These are phyloP conservation scores for Furcula furcula DNA, from an alignment of 2,888 invertebrate genomes.

Conservation along the genomic window DNA sequence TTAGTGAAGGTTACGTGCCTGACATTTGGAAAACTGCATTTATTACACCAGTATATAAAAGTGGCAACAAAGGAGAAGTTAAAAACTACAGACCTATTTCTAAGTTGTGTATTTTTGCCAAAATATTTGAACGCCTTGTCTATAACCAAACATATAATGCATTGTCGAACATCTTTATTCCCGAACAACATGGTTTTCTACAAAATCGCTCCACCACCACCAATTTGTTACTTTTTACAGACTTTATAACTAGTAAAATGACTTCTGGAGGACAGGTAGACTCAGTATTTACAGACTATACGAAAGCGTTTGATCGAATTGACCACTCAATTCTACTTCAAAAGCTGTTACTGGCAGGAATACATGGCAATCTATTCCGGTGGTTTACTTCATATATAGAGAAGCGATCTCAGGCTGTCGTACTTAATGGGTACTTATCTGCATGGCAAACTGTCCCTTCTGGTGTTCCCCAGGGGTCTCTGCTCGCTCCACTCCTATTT, in stretches of 20 bases:
- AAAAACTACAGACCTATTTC: no score
- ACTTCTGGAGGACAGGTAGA: neutral
- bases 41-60: no score
- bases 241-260: neutral
- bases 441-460: neutral
- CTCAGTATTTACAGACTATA: neutral
- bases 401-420: constrained; percentile 4
- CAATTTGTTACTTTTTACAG: no score
- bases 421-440: constrained; percentile 3
- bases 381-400: constrained; percentile 9
- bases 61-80: no score
- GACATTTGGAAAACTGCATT: no score
- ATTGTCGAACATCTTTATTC: no score
- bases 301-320: neutral
- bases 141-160: no score
- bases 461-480: constrained; percentile 4
- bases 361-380: constrained; percentile 1
- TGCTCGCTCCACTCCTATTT: neutral
- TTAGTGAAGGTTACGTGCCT: neutral
- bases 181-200: no score
- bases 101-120: no score
- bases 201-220: no score
- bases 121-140: no score
- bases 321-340: neutral
- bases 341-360: neutral